Evolutionary conservation across 2,888 invertebrate genomes (phyloP), one percentile per base, ranked within the genome.

Genomic region (Rhopalosiphum nymphaeae): DNA sequence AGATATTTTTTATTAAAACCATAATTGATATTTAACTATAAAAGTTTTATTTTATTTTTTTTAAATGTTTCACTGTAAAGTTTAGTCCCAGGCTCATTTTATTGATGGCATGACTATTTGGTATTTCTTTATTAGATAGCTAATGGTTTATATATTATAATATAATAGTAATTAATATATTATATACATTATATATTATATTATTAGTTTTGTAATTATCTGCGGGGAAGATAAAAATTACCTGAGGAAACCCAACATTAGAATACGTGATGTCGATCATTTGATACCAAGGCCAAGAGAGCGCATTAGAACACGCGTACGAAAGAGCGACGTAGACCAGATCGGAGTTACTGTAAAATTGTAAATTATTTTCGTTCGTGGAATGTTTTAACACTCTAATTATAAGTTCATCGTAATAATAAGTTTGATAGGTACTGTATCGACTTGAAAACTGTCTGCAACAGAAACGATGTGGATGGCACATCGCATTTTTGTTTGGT

Each of bases 271-370:
- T 56, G 11, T 92, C 53, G 42, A 92, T 88, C 67, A 92, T 36
- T 53, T 78, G 92, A 42, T 78, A 92, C 92, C 92, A 92, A 13
- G 88, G 67, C 88, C 88, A 88, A 25, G 92, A 88, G n/a, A 42
- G 56, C 56, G 92, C 88, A 53, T 88, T 92, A 7, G 88, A 78
- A 78, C 88, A 44, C 25, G 53, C 88, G 53, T 92, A 92, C 56
- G 92, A 21, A 13, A 88, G 7, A 1, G 53, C 88, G 29, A 92
- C 3, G 53, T 16, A 89, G n/a, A 92, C 29, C 11, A 89, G 88
- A 16, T 29, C n/a, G 5, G 26, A n/a, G 29, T 92, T 92, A 13
- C 61, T 92, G 87, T 44, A 44, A 16, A 29, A 44, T 4, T 25
- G 1, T n/a, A 10, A 88, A 46, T 78, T 21, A 78, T 78, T 21